Evolutionary conservation across 2,113 vertebrate species (phyloP).

Genomic region (Columbina picui): DNA sequence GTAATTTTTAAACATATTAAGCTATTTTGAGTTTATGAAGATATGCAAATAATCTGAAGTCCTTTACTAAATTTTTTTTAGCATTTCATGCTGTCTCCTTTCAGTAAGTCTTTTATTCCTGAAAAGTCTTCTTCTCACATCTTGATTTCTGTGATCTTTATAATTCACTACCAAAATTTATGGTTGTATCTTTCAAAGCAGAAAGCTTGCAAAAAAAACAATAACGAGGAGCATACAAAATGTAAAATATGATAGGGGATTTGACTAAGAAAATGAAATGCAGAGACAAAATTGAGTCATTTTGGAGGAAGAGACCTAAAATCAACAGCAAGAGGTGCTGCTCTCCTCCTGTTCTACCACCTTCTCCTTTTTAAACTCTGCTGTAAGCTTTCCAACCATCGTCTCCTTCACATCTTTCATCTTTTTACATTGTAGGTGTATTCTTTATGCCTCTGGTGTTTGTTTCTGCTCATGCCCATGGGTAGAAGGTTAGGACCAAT

Average conservation of each 20-base stretch:
- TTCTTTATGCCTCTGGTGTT: constrained; percentile 41
- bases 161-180: constrained; percentile 38
- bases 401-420: constrained; percentile 16
- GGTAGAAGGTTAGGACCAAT: background rate
- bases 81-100: constrained; percentile 65
- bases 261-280: constrained; percentile 32
- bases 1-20: background rate
- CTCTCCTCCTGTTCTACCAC: constrained; percentile 1
- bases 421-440: constrained; percentile 18
- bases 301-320: constrained; percentile 32
- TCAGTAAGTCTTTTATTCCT: constrained; percentile 63
- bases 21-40: constrained; percentile 10
- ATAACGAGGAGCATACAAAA: background rate
- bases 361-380: background rate
- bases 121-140: constrained; percentile 46
- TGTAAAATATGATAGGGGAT: background rate
- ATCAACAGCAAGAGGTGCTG: background rate
- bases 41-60: constrained; percentile 59
- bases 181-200: constrained; percentile 57
- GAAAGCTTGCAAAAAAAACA: constrained; percentile 62
- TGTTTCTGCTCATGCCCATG: background rate
- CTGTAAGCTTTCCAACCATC: constrained; percentile 55
- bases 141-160: constrained; percentile 46
- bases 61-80: constrained; percentile 63
- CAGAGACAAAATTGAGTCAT: constrained; percentile 19